Conservation (phyloP, 2,888 invertebrate genomes). For the Rhorus exstirpatorius region DNA sequence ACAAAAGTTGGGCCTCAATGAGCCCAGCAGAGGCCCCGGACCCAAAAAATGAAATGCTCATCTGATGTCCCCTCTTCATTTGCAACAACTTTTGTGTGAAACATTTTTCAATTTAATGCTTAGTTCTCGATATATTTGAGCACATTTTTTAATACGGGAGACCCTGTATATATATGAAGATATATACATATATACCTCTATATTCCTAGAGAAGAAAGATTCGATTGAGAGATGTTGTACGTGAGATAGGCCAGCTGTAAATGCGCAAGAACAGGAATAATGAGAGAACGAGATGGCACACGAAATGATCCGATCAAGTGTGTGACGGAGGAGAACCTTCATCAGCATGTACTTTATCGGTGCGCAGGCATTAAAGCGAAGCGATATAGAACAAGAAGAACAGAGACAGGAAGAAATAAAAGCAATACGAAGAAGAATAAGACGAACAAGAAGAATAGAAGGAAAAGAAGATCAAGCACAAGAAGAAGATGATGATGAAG, state of each 20-base stretch:
- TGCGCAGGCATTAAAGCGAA: slow-evolving; percentile 13
- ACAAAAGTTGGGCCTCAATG: too few species aligned
- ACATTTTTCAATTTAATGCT: too few species aligned
- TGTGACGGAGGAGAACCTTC: slow-evolving; percentile 15
- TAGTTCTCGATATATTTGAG: too few species aligned
- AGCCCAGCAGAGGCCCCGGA: too few species aligned
- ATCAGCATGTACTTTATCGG: slow-evolving; percentile 9
- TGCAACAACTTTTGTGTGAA: too few species aligned
- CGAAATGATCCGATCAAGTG: slow-evolving; percentile 26
- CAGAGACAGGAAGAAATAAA: slow-evolving; percentile 29
- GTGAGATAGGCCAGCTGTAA: slow-evolving; percentile 33
- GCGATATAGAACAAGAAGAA: slow-evolving; percentile 24
- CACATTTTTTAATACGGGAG: neutral
- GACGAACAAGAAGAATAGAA: slow-evolving; percentile 40
- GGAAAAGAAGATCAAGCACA: slow-evolving; percentile 26
- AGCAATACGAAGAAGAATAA: slow-evolving; percentile 14
- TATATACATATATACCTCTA: neutral
- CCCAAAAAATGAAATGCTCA: too few species aligned
- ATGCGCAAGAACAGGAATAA: slow-evolving; percentile 36
- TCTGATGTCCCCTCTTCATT: too few species aligned
- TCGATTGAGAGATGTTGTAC: slow-evolving; percentile 58
- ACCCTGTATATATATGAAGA: neutral
- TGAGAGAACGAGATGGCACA: slow-evolving; percentile 21
- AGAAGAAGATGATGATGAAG: slow-evolving; percentile 50
- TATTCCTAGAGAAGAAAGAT: neutral